These are phyloP conservation scores for Henicopernis longicauda DNA, from an alignment of 2,113 vertebrate species.

Conservation along the genomic window DNA sequence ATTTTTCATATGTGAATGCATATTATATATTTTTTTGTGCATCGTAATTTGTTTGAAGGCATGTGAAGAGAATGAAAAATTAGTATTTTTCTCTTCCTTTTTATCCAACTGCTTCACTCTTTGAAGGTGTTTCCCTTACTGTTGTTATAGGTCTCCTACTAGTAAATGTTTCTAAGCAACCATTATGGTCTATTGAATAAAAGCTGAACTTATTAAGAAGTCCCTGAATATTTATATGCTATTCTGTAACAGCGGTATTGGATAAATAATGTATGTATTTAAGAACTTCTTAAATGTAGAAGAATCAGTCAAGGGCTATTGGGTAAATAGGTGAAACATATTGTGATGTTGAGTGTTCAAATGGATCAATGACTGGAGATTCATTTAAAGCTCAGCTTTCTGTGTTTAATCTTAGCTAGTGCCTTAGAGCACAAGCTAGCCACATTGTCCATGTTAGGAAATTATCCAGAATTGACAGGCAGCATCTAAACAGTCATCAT, in stretches of 20 bases:
- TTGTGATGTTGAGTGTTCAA: no score
- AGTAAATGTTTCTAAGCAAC: constrained; percentile 39
- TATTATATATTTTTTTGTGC: background rate
- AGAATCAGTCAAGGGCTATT: constrained; percentile 36
- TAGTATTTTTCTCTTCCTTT: background rate
- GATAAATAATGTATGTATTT: constrained; percentile 64
- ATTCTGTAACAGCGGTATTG: background rate
- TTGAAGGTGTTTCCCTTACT: background rate
- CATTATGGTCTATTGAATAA: constrained; percentile 25
- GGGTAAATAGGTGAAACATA: no score
- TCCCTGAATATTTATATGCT: constrained; percentile 55
- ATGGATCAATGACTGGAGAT: no score
- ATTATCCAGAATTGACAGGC: no score
- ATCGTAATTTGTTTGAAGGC: background rate
- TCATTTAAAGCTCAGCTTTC: no score
- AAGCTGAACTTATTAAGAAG: constrained; percentile 48
- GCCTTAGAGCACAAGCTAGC: no score
- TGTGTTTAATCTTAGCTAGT: no score
- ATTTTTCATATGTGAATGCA: background rate
- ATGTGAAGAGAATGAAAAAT: background rate
- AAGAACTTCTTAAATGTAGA: constrained; percentile 35
- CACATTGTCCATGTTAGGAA: no score
- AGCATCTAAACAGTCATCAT: no score
- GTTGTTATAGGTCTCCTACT: background rate
- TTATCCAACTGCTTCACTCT: background rate